These are phyloP conservation scores for Caloenas nicobarica DNA, from an alignment of 2,113 vertebrate genomes.

Conservation along the genomic window DNA sequence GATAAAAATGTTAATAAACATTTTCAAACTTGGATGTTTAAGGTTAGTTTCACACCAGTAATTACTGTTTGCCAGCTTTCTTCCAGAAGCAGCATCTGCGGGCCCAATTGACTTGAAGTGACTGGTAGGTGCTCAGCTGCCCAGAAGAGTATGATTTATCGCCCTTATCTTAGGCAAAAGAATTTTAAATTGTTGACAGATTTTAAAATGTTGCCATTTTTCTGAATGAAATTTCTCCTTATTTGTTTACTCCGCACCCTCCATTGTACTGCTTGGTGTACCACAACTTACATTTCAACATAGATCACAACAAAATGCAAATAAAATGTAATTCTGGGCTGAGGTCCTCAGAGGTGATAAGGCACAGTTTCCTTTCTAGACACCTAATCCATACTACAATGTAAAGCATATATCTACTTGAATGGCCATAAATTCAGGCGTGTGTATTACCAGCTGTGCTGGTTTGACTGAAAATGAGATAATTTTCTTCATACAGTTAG, in stretches of 20 bases:
- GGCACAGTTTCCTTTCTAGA: not conserved
- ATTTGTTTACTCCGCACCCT: not conserved
- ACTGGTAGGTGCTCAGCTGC: not conserved
- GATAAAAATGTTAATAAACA: not conserved
- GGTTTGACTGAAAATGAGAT: no score
- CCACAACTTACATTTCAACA: not conserved
- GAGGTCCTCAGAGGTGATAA: not conserved
- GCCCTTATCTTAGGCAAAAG: not conserved
- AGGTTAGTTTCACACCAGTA: not conserved
- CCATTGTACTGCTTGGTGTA: not conserved
- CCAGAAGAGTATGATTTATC: not conserved
- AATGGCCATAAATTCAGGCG: not conserved
- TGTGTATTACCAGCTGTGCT: not conserved
- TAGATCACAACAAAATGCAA: not conserved
- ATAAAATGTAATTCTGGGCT: not conserved
- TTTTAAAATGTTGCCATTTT: not conserved
- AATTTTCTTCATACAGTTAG: no score
- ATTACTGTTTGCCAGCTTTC: not conserved
- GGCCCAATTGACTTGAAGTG: not conserved
- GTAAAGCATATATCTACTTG: not conserved
- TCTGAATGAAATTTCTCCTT: not conserved
- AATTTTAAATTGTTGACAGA: not conserved
- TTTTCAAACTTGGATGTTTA: not conserved
- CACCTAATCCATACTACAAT: not conserved
- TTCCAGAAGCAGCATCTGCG: not conserved